These are phyloP conservation scores for Agrochola circellaris DNA, from an alignment of 2,888 invertebrate genomes.

Conservation along the genomic window DNA sequence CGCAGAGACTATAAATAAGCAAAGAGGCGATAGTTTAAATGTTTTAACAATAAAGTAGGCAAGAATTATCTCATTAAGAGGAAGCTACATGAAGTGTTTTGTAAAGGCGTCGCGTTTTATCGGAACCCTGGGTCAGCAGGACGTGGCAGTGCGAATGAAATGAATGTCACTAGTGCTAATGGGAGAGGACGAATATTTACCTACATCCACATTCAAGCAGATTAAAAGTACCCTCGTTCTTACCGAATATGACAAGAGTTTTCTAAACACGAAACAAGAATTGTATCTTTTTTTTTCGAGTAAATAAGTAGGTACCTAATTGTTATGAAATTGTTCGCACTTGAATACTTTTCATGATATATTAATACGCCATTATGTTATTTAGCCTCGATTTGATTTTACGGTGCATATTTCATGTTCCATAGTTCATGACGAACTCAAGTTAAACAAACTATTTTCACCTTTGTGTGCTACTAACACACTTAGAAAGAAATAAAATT, in stretches of 20 bases:
- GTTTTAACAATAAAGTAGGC: constrained; percentile 6
- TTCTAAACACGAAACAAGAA: neutral
- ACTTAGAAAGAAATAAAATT: constrained; percentile 20
- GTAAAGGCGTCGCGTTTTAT: constrained; percentile 38
- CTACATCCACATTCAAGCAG: neutral
- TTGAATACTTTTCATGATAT: constrained; percentile 14
- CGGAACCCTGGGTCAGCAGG: constrained; percentile 52
- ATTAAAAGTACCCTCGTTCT: constrained; percentile 1
- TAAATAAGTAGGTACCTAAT: no score
- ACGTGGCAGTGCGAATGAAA: constrained; percentile 55
- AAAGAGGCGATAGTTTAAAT: constrained; percentile 7
- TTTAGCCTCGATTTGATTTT: constrained; percentile 44
- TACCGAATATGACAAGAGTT: no score
- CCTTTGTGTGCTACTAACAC: constrained; percentile 38
- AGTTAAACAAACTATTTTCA: constrained; percentile 51
- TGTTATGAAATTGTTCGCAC: neutral
- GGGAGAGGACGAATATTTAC: constrained; percentile 22
- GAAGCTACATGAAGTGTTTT: constrained; percentile 36
- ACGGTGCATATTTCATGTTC: constrained; percentile 58
- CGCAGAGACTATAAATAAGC: neutral
- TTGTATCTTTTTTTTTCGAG: neutral
- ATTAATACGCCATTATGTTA: constrained; percentile 31
- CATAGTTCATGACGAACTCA: constrained; percentile 45
- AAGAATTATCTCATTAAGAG: constrained; percentile 26
- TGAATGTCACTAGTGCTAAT: constrained; percentile 46